Conservation (phyloP, 2,797 vertebrate genomes). For the Sebastes kiyomatsui region DNA sequence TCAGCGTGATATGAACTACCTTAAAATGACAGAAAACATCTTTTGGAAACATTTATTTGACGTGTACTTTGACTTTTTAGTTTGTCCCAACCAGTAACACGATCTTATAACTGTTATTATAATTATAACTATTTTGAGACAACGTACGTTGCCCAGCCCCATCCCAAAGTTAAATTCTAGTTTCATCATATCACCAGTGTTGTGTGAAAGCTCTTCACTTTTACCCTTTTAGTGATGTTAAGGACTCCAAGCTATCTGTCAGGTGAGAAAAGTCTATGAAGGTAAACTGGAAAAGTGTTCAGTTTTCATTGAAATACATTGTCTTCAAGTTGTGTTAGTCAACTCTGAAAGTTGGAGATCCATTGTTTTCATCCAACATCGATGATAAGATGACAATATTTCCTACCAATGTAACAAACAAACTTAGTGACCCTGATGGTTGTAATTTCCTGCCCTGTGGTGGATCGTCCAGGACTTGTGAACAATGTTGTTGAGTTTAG, state of each 20-base stretch:
- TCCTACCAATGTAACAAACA: not conserved
- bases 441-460: not conserved
- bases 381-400: not conserved
- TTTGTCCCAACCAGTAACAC: too few relatives aligned
- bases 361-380: not conserved
- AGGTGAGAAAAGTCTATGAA: not conserved
- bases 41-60: too few relatives aligned
- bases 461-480: not conserved
- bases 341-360: not conserved
- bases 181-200: not conserved
- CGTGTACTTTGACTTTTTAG: too few relatives aligned
- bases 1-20: too few relatives aligned
- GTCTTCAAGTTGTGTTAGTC: not conserved
- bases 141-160: not conserved
- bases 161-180: not conserved
- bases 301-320: not conserved
- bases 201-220: not conserved
- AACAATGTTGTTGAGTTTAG: not conserved
- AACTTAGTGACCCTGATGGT: not conserved
- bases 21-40: too few relatives aligned
- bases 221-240: not conserved
- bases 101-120: not conserved
- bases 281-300: not conserved
- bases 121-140: not conserved
- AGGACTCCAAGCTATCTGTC: not conserved